Evolutionary conservation across 2,888 invertebrate genomes (phyloP).

Genomic region (Rhagonycha fulva): DNA sequence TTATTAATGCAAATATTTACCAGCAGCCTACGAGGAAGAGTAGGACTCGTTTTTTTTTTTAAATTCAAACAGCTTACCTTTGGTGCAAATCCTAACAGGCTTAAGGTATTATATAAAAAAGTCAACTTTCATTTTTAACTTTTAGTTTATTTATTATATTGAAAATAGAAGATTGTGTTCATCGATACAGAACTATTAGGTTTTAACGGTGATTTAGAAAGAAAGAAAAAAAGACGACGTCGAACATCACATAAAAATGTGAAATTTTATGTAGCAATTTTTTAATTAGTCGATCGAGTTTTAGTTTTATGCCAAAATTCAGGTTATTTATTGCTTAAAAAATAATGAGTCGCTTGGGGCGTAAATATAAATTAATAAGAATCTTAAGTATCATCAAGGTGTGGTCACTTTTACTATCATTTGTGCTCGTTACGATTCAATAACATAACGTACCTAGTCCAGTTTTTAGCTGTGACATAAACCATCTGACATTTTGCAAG

Average conservation of each 20-base stretch:
- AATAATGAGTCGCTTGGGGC: background rate
- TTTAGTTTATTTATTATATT: background rate
- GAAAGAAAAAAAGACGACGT: background rate
- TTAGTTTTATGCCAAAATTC: background rate
- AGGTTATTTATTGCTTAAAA: constrained; percentile 1
- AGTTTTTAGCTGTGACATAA: background rate
- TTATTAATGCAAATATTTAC: background rate
- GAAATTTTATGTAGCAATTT: background rate
- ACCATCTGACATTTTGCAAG: background rate
- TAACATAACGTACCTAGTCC: constrained; percentile 5
- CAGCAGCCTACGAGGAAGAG: background rate
- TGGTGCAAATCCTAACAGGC: background rate
- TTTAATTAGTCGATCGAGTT: background rate
- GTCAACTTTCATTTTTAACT: background rate
- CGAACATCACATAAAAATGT: background rate
- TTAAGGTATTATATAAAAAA: background rate
- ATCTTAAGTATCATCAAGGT: constrained; percentile 30
- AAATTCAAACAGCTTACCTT: background rate
- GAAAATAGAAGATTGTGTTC: background rate
- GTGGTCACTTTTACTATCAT: constrained; percentile 42
- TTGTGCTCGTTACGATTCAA: constrained; percentile 18
- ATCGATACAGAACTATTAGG: background rate
- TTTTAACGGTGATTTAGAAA: background rate
- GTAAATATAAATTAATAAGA: constrained; percentile 2
- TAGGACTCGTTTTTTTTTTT: background rate